phyloP scores from a whole-genome alignment of 1,140 invertebrate genomes.

The Drosophila kohkoa region DNA sequence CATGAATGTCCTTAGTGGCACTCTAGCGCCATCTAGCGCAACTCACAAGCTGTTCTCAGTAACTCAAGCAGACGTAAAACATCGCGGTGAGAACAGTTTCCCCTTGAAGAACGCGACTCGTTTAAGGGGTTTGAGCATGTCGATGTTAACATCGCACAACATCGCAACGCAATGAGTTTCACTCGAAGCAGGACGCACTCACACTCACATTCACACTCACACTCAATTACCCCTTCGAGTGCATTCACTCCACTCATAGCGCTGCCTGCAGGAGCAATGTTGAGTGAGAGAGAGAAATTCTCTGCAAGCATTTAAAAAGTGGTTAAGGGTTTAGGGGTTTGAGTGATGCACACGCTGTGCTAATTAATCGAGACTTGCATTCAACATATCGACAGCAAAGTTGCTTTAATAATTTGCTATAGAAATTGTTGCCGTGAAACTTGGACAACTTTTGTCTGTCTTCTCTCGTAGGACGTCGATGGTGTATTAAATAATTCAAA shows the following conservation, averaged over 20 bases:
- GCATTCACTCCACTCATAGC: constrained; percentile 13
- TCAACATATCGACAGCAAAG: constrained; percentile 40
- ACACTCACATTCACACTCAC: constrained; percentile 10
- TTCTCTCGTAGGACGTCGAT: neutral
- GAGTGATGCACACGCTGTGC: constrained; percentile 39
- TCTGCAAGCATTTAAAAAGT: neutral
- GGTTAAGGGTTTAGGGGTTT: neutral
- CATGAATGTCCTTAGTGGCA: constrained; percentile 29
- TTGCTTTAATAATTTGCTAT: constrained; percentile 20
- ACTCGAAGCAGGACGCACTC: constrained; percentile 52
- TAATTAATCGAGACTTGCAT: constrained; percentile 70
- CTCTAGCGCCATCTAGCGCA: constrained; percentile 46
- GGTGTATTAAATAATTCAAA: constrained; percentile 40
- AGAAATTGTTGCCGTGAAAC: constrained; percentile 9
- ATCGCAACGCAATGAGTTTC: constrained; percentile 26
- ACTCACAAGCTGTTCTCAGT: constrained; percentile 28
- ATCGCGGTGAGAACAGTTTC: constrained; percentile 42
- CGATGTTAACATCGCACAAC: constrained; percentile 36
- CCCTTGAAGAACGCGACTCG: neutral
- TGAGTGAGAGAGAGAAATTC: constrained; percentile 11
- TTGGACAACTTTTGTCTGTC: constrained; percentile 13
- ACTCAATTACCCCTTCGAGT: constrained; percentile 39
- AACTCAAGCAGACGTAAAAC: constrained; percentile 27
- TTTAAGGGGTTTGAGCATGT: neutral
- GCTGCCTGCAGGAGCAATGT: constrained; percentile 27